A percentile compares a stretch with the other conserved stretches of the same genome.
Conservation (phyloP, 2,113 vertebrate species). For the Odocoileus hemionus region DNA sequence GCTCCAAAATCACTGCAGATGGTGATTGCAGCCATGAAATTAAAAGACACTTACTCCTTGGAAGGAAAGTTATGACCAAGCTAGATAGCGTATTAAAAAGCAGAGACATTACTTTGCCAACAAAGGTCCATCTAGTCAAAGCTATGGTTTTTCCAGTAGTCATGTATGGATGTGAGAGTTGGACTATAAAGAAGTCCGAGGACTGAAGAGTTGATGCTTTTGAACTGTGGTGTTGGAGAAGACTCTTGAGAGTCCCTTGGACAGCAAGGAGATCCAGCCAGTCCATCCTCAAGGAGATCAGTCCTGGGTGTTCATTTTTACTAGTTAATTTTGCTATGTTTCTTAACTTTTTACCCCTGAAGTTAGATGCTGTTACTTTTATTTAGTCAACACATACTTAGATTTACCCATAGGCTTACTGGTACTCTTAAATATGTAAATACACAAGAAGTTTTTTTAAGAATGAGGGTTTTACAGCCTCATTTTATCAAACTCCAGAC, state of each 20-base stretch:
- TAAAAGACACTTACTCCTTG: neutral
- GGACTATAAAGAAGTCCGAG: neutral
- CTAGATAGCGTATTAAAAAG: neutral
- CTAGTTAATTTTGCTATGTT: neutral
- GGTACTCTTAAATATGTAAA: neutral
- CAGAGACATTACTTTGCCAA: neutral
- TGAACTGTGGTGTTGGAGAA: neutral
- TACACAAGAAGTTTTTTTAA: neutral
- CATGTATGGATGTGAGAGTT: neutral
- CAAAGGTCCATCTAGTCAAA: neutral
- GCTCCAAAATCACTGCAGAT: neutral
- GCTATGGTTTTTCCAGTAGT: neutral
- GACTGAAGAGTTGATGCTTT: accelerated
- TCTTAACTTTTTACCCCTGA: neutral
- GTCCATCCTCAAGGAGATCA: neutral
- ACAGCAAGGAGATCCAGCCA: neutral
- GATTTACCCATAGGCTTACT: neutral
- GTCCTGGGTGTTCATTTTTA: neutral
- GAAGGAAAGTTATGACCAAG: neutral
- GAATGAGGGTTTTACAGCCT: neutral
- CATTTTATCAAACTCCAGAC: neutral
- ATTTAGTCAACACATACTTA: neutral
- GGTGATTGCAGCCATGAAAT: neutral
- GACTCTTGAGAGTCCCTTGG: neutral
- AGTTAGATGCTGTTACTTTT: neutral